These are phyloP conservation scores for Drosophila insularis DNA, from an alignment of 1,140 invertebrate genomes.

Conservation along the genomic window DNA sequence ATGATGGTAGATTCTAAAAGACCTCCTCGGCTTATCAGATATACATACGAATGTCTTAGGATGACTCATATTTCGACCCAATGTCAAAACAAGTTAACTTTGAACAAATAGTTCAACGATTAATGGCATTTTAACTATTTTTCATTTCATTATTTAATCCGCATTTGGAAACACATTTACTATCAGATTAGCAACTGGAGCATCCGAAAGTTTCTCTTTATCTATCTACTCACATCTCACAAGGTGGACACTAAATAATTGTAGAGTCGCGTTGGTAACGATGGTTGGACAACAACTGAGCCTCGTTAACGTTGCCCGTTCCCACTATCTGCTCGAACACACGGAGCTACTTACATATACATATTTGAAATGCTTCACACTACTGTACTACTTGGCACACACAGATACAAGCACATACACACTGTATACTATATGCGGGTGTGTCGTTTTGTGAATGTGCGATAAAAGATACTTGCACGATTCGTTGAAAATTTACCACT, in stretches of 20 bases:
- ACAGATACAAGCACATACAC: neutral
- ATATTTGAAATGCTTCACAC: neutral
- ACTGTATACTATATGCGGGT: neutral
- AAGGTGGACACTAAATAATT: slow-evolving; percentile 28
- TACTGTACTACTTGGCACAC: neutral
- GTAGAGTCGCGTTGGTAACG: slow-evolving; percentile 55
- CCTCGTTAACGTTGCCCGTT: slow-evolving; percentile 41
- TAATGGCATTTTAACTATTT: too few relatives aligned
- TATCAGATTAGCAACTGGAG: too few relatives aligned
- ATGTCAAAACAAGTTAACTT: neutral
- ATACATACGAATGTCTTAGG: neutral
- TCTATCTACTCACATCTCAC: slow-evolving; percentile 45
- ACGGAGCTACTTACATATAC: slow-evolving; percentile 6
- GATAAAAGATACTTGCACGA: slow-evolving; percentile 7
- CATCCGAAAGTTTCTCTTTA: neutral
- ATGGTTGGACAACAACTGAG: slow-evolving; percentile 68
- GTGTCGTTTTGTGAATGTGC: neutral
- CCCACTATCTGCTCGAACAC: slow-evolving; percentile 38
- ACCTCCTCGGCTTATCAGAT: neutral
- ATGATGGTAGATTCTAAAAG: neutral
- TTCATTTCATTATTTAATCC: too few relatives aligned
- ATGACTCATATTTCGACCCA: neutral
- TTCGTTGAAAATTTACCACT: neutral
- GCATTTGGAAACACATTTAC: too few relatives aligned
- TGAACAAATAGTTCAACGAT: too few relatives aligned